Conservation (phyloP, 2,113 vertebrate genomes). For the Pelecanoides urinatrix region DNA sequence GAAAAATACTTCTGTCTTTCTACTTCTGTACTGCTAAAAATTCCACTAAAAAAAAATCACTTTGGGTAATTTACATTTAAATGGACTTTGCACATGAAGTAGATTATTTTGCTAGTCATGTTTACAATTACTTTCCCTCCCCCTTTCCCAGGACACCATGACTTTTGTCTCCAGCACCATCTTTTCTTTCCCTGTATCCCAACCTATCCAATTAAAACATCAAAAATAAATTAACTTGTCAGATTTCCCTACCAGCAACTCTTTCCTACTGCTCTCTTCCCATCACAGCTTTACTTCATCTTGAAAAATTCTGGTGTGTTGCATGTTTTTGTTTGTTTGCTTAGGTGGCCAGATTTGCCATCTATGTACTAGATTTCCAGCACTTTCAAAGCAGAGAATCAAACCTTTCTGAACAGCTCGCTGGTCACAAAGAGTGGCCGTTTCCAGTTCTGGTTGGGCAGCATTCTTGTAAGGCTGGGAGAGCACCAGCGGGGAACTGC, state of each 20-base stretch:
- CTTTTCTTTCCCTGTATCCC: conserved; percentile 13
- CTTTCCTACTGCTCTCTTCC: neutral
- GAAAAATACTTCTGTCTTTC: conserved; percentile 15
- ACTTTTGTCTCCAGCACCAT: neutral
- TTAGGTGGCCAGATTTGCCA: neutral
- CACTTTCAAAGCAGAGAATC: neutral
- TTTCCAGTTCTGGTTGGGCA: neutral
- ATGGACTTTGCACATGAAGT: conserved; percentile 49
- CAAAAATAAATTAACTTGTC: conserved; percentile 44
- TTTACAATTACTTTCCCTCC: conserved; percentile 41
- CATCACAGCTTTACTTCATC: neutral
- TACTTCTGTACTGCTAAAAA: conserved; percentile 29
- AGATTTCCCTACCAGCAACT: neutral
- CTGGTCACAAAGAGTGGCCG: neutral
- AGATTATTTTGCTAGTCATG: conserved; percentile 56
- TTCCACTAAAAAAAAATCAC: conserved; percentile 19
- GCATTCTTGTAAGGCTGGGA: neutral
- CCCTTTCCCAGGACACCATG: neutral
- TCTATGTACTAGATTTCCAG: neutral
- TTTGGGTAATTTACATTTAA: conserved; percentile 72
- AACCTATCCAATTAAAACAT: conserved; percentile 44
- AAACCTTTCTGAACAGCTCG: neutral
- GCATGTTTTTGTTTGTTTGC: neutral
- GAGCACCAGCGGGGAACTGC: neutral
- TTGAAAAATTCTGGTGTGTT: neutral